phyloP scores from a whole-genome alignment of 2,797 vertebrate genomes.

The Microctenopoma steveboyesi region DNA sequence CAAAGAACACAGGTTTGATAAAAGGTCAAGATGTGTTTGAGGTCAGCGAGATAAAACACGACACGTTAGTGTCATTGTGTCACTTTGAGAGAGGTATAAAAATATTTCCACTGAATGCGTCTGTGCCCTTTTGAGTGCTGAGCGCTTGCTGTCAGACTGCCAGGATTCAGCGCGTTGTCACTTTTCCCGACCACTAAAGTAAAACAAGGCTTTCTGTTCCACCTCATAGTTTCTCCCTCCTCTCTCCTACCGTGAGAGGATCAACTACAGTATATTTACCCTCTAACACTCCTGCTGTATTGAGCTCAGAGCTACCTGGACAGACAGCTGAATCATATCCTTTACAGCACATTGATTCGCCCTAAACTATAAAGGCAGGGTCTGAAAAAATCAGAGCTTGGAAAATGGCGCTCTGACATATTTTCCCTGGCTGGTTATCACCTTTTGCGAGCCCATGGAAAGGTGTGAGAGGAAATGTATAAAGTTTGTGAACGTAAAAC shows the following conservation, averaged over 20 bases:
- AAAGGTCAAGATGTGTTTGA: constrained; percentile 30
- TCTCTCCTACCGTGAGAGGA: constrained; percentile 15
- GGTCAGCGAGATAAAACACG: constrained; percentile 32
- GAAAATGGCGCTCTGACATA: neutral
- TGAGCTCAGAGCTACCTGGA: constrained; percentile 14
- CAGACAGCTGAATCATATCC: constrained; percentile 14
- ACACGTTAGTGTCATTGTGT: constrained; percentile 9
- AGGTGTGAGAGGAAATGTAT: neutral
- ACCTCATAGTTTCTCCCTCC: constrained; percentile 20
- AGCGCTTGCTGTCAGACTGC: constrained; percentile 30
- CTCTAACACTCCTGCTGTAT: constrained; percentile 31
- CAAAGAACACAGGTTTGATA: constrained; percentile 15
- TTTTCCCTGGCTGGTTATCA: constrained; percentile 8
- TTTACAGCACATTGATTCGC: neutral
- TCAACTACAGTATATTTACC: constrained; percentile 34
- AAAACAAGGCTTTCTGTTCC: constrained; percentile 24
- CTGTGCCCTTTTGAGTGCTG: constrained; percentile 12
- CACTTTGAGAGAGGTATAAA: constrained; percentile 33
- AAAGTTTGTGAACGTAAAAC: neutral
- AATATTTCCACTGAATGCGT: constrained; percentile 19
- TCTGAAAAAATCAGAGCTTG: neutral
- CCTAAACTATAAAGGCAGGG: neutral
- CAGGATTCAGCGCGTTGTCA: constrained; percentile 37
- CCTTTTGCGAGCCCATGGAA: neutral
- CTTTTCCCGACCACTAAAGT: constrained; percentile 31